phyloP scores from a whole-genome alignment of 2,888 invertebrate genomes.

The Acrobeloides nanus region DNA sequence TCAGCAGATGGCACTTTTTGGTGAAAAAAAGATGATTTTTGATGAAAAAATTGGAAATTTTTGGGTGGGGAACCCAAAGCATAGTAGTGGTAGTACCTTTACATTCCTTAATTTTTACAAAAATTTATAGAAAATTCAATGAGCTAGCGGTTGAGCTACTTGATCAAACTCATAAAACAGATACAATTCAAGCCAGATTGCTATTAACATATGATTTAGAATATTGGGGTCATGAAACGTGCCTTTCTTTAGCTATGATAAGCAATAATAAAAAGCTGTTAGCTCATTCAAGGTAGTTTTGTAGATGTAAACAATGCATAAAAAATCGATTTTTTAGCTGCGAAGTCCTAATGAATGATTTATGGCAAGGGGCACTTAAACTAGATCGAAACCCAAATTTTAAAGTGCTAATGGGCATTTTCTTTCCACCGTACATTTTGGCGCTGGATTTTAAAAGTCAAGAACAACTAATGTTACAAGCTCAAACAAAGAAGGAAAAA shows the following conservation, averaged over 20 bases:
- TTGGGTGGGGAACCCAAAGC: no score
- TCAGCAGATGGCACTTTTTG: no score
- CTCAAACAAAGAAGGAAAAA: no score
- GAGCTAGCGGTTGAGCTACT: constrained; percentile 91
- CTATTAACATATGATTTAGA: constrained; percentile 88
- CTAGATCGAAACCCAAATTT: no score
- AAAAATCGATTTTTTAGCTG: constrained; percentile 53
- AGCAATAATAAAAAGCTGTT: constrained; percentile 71
- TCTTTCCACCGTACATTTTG: constrained; percentile 76
- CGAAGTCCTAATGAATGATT: constrained; percentile 82
- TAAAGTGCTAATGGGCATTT: constrained; percentile 71
- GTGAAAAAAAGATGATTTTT: no score
- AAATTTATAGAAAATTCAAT: constrained; percentile 74
- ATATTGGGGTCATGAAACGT: constrained; percentile 96
- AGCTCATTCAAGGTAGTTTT: constrained; percentile 56
- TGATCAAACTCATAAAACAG: constrained; percentile 89
- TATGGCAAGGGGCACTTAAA: constrained; percentile 85
- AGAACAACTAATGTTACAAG: constrained; percentile 93
- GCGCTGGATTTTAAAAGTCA: constrained; percentile 91
- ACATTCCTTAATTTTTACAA: no score
- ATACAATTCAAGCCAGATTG: constrained; percentile 63
- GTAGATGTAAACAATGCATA: neutral
- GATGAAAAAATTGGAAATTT: no score
- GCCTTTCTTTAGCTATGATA: constrained; percentile 87
- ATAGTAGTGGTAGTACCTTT: no score